Percentiles rank a stretch among this genome's conserved stretches.
These are phyloP conservation scores for Xylota sylvarum DNA, from an alignment of 2,888 invertebrate species.

Conservation along the genomic window DNA sequence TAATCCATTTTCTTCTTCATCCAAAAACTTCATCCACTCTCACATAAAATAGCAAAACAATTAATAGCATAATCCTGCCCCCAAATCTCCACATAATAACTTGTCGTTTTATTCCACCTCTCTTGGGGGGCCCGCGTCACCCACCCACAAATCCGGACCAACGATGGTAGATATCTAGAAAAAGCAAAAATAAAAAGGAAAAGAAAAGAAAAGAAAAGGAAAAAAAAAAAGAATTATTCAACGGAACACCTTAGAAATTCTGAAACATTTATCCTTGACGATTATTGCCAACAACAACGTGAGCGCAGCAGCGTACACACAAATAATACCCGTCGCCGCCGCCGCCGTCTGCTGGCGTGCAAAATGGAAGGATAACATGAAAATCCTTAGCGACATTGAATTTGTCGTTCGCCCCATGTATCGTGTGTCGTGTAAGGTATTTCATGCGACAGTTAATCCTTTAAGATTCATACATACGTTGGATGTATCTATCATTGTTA, in stretches of 20 bases:
- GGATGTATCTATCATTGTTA: constrained; percentile 2
- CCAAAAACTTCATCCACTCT: constrained; percentile 40
- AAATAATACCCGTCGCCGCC: constrained; percentile 50
- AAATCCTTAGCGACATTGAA: constrained; percentile 72
- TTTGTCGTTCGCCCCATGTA: constrained; percentile 58
- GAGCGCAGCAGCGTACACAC: constrained; percentile 37
- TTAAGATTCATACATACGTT: constrained; percentile 50
- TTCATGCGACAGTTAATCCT: constrained; percentile 67
- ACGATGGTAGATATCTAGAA: constrained; percentile 25
- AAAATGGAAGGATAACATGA: constrained; percentile 70
- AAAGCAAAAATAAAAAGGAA: constrained; percentile 5
- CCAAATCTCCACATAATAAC: constrained; percentile 54
- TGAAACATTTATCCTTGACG: constrained; percentile 67
- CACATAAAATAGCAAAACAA: constrained; percentile 65
- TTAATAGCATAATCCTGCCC: constrained; percentile 66
- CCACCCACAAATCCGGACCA: background rate
- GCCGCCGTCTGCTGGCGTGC: constrained; percentile 5
- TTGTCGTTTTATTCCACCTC: constrained; percentile 39
- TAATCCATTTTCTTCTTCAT: constrained; percentile 44
- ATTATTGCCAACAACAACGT: constrained; percentile 53
- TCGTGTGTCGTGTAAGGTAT: constrained; percentile 45
- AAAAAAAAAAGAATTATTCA: constrained; percentile 47
- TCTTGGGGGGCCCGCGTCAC: background rate
- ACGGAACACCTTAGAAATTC: constrained; percentile 65
- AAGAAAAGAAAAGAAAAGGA: background rate